Percentiles rank a stretch among this genome's conserved stretches.
These are phyloP conservation scores for Peromyscus eremicus DNA, from an alignment of 2,797 vertebrate species.

Conservation along the genomic window DNA sequence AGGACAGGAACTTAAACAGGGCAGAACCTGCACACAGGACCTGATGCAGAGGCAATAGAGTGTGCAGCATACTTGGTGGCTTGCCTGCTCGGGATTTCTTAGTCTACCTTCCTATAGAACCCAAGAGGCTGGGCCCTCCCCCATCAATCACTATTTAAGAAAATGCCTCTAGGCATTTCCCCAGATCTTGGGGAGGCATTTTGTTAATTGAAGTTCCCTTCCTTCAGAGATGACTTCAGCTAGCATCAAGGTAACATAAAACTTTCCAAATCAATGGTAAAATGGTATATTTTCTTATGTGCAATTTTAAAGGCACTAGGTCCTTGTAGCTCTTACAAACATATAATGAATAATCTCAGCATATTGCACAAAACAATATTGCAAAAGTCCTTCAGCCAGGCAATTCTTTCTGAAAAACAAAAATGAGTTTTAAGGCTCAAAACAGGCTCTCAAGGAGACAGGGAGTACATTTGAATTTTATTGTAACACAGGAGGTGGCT, in stretches of 20 bases:
- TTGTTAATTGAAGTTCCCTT: neutral
- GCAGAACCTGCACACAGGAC: too few species aligned
- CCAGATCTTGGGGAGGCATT: neutral
- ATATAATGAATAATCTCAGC: neutral
- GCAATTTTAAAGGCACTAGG: neutral
- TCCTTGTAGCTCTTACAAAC: neutral
- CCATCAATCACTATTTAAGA: neutral
- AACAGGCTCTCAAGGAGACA: neutral
- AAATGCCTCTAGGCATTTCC: too few species aligned
- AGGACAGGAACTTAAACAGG: neutral
- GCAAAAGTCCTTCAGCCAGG: neutral
- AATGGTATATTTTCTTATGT: neutral
- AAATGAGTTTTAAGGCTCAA: neutral
- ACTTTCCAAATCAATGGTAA: neutral
- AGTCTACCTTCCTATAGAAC: neutral
- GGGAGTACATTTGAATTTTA: neutral
- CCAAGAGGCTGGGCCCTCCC: neutral
- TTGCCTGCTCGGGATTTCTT: neutral
- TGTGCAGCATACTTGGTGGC: neutral
- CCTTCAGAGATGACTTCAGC: neutral
- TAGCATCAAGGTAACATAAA: neutral
- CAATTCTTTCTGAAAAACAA: neutral
- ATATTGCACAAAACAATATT: neutral
- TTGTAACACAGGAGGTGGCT: neutral
- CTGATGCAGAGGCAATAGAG: neutral